These are phyloP conservation scores for Acyrthosiphon pisum DNA, from an alignment of 1,140 invertebrate genomes.

Conservation along the genomic window DNA sequence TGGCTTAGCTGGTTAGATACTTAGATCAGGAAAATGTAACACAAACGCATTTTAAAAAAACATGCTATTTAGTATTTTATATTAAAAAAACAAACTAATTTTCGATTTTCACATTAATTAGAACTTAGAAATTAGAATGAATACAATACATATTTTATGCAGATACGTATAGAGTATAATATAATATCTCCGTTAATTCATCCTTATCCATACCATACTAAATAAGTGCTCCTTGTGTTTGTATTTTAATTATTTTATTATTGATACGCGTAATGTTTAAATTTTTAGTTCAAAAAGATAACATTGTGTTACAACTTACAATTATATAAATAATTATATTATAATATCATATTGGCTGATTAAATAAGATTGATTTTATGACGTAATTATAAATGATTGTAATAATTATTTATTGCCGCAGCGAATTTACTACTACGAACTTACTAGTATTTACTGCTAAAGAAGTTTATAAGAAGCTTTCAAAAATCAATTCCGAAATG, in stretches of 20 bases:
- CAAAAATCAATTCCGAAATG: too few species aligned
- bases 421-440: too few species aligned
- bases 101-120: too few species aligned
- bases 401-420: background rate
- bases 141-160: background rate
- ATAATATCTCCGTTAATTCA: background rate
- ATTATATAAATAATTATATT: background rate
- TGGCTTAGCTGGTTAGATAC: too few species aligned
- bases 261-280: background rate
- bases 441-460: too few species aligned
- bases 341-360: background rate
- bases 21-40: too few species aligned
- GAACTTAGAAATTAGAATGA: background rate
- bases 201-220: background rate
- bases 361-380: background rate
- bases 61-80: too few species aligned
- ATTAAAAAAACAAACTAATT: too few species aligned
- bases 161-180: too few species aligned
- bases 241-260: background rate
- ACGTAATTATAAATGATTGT: background rate
- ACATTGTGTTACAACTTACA: background rate
- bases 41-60: too few species aligned
- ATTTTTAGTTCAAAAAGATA: background rate
- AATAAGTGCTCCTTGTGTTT: background rate
- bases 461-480: too few species aligned